Evolutionary conservation across 2,797 vertebrate genomes (phyloP).

Genomic region (Eurystomus glaucurus): DNA sequence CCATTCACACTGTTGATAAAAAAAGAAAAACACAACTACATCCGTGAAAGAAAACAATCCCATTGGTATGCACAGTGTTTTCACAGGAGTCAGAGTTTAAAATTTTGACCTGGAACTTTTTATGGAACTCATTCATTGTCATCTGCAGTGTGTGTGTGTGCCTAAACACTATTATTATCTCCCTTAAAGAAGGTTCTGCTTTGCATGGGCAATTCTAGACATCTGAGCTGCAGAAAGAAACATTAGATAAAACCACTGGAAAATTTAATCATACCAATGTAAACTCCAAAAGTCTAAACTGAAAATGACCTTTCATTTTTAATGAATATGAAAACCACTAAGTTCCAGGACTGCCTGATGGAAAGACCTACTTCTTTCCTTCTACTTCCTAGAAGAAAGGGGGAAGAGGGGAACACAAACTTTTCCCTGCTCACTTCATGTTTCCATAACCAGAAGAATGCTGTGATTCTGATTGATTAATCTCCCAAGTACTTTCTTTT

Average conservation of each 20-base stretch:
- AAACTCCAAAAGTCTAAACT: neutral
- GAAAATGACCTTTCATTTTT: neutral
- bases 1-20: neutral
- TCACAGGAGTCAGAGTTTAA: neutral
- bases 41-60: neutral
- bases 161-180: neutral
- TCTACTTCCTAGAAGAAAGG: neutral
- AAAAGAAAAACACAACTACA: neutral
- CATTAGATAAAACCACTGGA: neutral
- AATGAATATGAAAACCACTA: neutral
- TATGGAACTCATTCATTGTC: neutral
- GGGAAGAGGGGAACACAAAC: neutral
- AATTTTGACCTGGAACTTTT: neutral
- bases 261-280: neutral
- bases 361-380: neutral
- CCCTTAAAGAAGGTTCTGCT: neutral
- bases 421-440: neutral
- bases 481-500: neutral
- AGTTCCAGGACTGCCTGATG: neutral
- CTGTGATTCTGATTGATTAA: neutral
- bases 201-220: neutral
- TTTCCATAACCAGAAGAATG: neutral
- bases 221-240: neutral
- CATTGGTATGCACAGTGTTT: neutral
- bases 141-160: fast-evolving